phyloP scores from a whole-genome alignment of 64 coral and sea anemone genomes.

The Montipora foliosa region DNA sequence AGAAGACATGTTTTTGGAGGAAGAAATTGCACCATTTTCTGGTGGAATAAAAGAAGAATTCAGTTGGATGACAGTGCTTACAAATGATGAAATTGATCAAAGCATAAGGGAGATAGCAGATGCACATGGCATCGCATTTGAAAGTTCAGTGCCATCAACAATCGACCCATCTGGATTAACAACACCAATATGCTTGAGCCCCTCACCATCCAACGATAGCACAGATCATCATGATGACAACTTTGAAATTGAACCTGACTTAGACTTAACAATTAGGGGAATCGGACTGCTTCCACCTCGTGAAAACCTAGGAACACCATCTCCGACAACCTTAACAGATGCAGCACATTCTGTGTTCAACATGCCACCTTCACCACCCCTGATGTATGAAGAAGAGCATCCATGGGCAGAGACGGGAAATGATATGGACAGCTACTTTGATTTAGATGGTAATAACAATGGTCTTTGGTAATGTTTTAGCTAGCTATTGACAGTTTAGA shows the following conservation, averaged over 20 bases:
- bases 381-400: slow-evolving; percentile 89
- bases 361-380: slow-evolving; percentile 86
- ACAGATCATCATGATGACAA: slow-evolving; percentile 20
- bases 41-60: slow-evolving; percentile 91
- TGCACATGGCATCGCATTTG: slow-evolving; percentile 86
- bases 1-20: slow-evolving; percentile 70
- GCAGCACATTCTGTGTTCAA: slow-evolving; percentile 84
- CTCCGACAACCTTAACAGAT: slow-evolving; percentile 87
- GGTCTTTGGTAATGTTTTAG: slow-evolving; percentile 18
- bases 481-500: background rate
- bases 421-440: slow-evolving; percentile 70
- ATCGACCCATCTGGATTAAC: background rate
- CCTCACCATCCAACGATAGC: slow-evolving; percentile 74
- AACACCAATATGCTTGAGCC: slow-evolving; percentile 55
- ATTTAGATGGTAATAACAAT: slow-evolving; percentile 86
- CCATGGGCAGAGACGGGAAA: slow-evolving; percentile 86
- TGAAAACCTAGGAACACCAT: slow-evolving; percentile 80
- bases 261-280: slow-evolving; percentile 87
- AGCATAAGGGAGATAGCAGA: slow-evolving; percentile 92
- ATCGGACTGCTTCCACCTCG: slow-evolving; percentile 72
- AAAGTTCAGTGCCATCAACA: slow-evolving; percentile 63
- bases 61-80: slow-evolving; percentile 90
- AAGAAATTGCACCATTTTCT: slow-evolving; percentile 91
- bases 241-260: slow-evolving; percentile 84
- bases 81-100: slow-evolving; percentile 85